Conservation (phyloP, 2,888 invertebrate genomes). For the Orthosia gracilis region DNA sequence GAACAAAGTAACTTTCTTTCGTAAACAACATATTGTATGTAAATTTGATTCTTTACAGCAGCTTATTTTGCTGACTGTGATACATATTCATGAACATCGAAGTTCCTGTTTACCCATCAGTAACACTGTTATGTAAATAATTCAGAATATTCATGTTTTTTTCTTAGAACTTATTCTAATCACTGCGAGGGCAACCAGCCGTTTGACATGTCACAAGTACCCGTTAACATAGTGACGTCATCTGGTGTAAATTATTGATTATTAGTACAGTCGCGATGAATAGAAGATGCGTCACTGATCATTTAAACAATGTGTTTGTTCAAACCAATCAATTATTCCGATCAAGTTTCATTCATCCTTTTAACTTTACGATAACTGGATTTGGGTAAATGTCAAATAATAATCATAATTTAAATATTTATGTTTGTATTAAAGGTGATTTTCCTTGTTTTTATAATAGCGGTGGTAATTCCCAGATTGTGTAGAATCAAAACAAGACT, state of each 20-base stretch:
- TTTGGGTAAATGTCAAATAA: constrained; percentile 15
- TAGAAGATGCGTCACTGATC: constrained; percentile 34
- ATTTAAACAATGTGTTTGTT: constrained; percentile 15
- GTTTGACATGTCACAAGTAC: constrained; percentile 30
- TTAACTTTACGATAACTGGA: background rate
- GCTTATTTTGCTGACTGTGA: background rate
- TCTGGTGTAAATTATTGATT: constrained; percentile 21
- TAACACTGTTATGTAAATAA: constrained; percentile 2
- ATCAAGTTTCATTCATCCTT: constrained; percentile 25
- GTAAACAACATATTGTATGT: background rate
- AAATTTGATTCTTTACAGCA: background rate
- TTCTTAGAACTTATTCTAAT: constrained; percentile 23
- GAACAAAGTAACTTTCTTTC: background rate
- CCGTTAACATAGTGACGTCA: constrained; percentile 27
- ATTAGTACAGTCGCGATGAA: constrained; percentile 11
- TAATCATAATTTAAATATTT: background rate
- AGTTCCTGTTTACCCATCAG: constrained; percentile 1
- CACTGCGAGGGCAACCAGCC: background rate
- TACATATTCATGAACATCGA: constrained; percentile 11
- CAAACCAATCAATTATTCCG: background rate
- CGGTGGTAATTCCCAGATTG: constrained; percentile 53
- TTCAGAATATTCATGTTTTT: constrained; percentile 29
- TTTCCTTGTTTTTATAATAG: constrained; percentile 37
- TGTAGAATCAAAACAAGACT: constrained; percentile 32
- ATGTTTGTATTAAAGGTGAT: constrained; percentile 1